Conservation (phyloP, 2,888 invertebrate species). For the Apamea anceps region DNA sequence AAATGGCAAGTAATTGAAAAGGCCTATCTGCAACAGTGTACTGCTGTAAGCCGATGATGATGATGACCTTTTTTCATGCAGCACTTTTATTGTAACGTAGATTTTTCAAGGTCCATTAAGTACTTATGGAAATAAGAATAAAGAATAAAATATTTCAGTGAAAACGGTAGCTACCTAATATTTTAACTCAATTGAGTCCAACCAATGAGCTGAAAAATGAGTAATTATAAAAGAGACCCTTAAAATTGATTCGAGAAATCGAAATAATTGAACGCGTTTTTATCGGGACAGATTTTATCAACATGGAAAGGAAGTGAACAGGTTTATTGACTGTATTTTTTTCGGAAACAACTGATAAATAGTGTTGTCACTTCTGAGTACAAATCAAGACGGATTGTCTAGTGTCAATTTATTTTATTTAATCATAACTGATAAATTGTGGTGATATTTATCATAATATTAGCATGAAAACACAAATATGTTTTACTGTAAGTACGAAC, state of each 20-base stretch:
- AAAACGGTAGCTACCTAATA: constrained; percentile 12
- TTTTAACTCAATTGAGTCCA: constrained; percentile 13
- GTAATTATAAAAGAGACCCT: constrained; percentile 5
- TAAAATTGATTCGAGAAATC: constrained; percentile 30
- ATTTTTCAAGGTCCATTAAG: not conserved
- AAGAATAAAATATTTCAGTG: not conserved
- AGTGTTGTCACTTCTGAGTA: not conserved
- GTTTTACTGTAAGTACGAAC: not conserved
- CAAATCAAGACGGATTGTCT: constrained; percentile 10
- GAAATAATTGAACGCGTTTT: constrained; percentile 32
- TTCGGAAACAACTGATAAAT: not conserved
- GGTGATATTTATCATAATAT: not conserved
- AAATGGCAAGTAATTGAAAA: not conserved
- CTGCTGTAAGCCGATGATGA: not conserved
- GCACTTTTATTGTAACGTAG: not conserved
- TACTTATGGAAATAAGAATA: not conserved
- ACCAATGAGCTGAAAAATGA: constrained; percentile 17
- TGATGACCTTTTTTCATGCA: not conserved
- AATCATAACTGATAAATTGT: constrained; percentile 1
- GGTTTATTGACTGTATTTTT: not conserved
- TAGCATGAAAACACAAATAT: constrained; percentile 4
- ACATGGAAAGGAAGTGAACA: constrained; percentile 17
- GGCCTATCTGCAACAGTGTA: not conserved
- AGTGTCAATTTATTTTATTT: not conserved
- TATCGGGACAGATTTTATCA: constrained; percentile 15